Percentiles rank a stretch among this genome's conserved stretches.
Evolutionary conservation across 2,888 invertebrate species (phyloP).

Genomic region (Cordylochernes scorpioides): DNA sequence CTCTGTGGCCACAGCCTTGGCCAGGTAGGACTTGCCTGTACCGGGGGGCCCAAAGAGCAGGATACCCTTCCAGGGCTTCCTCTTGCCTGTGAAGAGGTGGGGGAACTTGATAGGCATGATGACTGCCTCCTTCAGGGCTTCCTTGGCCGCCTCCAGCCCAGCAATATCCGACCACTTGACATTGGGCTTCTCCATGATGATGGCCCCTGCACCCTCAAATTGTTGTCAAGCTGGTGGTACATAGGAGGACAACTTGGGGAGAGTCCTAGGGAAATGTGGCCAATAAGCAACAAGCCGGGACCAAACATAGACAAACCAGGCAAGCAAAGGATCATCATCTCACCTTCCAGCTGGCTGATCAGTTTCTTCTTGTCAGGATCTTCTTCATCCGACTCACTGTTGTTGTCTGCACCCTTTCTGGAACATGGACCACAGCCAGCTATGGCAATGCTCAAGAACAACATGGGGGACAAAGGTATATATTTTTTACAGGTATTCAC

Average conservation of each 20-base stretch:
- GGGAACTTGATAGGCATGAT: slow-evolving; percentile 96
- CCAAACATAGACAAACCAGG: too few species aligned
- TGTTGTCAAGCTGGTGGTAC: too few species aligned
- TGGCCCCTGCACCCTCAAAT: slow-evolving; percentile 33
- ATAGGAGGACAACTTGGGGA: too few species aligned
- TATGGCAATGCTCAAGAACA: too few species aligned
- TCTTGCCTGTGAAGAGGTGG: slow-evolving; percentile 86
- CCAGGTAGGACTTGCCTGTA: slow-evolving; percentile 95
- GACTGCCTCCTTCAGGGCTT: slow-evolving; percentile 93
- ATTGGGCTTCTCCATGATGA: slow-evolving; percentile 86
- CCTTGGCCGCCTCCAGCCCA: slow-evolving; percentile 84
- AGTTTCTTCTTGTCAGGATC: slow-evolving; percentile 93
- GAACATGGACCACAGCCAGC: too few species aligned
- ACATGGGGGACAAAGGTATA: too few species aligned
- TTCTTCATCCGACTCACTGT: slow-evolving; percentile 51
- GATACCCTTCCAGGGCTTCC: slow-evolving; percentile 97
- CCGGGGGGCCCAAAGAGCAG: slow-evolving; percentile 93
- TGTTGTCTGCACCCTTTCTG: slow-evolving; percentile 25
- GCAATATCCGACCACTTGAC: slow-evolving; percentile 96
- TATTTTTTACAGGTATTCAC: too few species aligned
- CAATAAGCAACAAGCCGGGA: too few species aligned
- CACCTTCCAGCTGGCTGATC: slow-evolving; percentile 55
- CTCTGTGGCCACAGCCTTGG: slow-evolving; percentile 99
- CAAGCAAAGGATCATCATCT: too few species aligned
- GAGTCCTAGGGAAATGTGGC: too few species aligned